phyloP scores from a whole-genome alignment of 2,797 vertebrate species.

The Euphonia xanthogaster region DNA sequence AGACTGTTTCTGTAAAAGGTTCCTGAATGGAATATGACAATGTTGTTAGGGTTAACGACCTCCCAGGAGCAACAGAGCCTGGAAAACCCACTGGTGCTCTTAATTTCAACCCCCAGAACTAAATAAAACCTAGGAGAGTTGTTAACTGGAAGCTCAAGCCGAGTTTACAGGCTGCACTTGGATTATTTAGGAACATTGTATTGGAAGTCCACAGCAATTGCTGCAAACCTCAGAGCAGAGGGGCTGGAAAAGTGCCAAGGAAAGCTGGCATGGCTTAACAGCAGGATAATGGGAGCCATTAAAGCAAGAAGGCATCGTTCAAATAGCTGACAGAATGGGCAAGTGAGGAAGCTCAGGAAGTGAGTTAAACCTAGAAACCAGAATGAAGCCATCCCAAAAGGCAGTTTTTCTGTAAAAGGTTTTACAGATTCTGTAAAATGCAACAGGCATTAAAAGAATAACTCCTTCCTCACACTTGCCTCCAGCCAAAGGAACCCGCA shows the following conservation, averaged over 20 bases:
- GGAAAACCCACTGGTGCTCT: neutral
- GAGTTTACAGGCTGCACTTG: neutral
- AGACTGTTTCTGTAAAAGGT: neutral
- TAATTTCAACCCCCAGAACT: neutral
- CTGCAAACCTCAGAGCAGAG: neutral
- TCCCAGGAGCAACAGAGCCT: neutral
- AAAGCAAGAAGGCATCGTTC: neutral
- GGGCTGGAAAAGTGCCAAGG: neutral
- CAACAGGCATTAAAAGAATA: neutral
- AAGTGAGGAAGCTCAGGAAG: neutral
- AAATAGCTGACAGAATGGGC: neutral
- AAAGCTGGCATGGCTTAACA: neutral
- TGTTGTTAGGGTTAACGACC: neutral
- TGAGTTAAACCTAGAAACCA: neutral
- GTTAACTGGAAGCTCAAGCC: neutral
- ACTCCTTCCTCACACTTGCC: neutral
- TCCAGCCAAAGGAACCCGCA: neutral
- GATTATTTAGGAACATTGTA: neutral
- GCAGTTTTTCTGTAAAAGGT: neutral
- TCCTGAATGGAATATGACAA: neutral
- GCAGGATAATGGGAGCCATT: neutral
- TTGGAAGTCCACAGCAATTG: neutral
- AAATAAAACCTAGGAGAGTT: neutral
- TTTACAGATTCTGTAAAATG: no score
- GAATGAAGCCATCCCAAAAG: neutral